phyloP scores from a whole-genome alignment of 2,797 vertebrate species.

The Oreochromis grahami region DNA sequence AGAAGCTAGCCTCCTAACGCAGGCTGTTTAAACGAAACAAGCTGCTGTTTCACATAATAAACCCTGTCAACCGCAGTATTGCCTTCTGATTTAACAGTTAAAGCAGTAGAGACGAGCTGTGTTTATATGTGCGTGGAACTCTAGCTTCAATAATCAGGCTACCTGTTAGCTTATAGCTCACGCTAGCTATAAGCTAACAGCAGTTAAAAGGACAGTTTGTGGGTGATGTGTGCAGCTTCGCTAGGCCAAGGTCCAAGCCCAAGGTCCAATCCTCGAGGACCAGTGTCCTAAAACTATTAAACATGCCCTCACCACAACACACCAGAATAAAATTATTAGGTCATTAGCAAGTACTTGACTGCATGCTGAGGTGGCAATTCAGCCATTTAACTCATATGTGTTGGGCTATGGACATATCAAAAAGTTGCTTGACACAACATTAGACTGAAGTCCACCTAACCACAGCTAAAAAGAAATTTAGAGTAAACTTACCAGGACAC shows the following conservation, averaged over 20 bases:
- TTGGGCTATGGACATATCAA: not conserved
- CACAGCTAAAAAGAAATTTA: not conserved
- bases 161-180: constrained; percentile 7
- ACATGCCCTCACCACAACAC: not conserved
- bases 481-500: not conserved
- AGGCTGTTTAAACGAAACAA: not conserved
- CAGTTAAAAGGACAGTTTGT: not conserved
- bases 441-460: not conserved
- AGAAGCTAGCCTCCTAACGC: not conserved
- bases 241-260: not conserved
- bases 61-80: not conserved
- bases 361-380: not conserved
- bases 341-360: not conserved
- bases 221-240: not conserved
- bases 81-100: fast-evolving
- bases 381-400: not conserved
- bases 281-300: not conserved
- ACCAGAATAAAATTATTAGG: not conserved
- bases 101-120: not conserved
- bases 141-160: not conserved
- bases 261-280: not conserved
- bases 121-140: not conserved
- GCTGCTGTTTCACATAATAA: not conserved
- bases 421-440: not conserved
- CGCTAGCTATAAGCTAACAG: no score